Evolutionary conservation across 2,797 vertebrate genomes (phyloP), one percentile per base, ranked within the genome.

Genomic region (Moxostoma hubbsi): DNA sequence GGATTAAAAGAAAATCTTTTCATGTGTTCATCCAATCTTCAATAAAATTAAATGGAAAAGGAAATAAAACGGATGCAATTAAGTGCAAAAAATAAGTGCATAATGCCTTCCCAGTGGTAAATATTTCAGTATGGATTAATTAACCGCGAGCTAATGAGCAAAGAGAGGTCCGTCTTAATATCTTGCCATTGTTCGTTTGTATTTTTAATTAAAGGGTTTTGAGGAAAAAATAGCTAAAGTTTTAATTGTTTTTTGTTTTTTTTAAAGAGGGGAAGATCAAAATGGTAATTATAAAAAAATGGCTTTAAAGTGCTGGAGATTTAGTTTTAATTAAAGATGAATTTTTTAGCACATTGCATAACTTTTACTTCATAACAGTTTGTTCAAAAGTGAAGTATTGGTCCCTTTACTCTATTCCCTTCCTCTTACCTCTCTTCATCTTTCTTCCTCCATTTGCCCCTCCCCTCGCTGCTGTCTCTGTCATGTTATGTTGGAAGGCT

Each of bases 301-400:
- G 90, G 75, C 86, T 92, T 94, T 92, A 92, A 93, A 93, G 90
- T 92, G 88, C 87, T 87, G 82, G 87, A 91, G 93, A 93, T 93
- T 94, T 94, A 92, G 86, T 92, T 93, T 93, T 94, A 93, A 94
- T 94, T 94, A 94, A 93, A 92, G 87, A 89, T 84, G 89, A 93
- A 90, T 91, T 92, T 91, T 82, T 85, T 79, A 81, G 47, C 73
- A 80, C 70, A 81, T 24, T 87, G 91, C 89, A 85, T 85, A 85
- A 90, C 88, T 89, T 85, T 18, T n/a, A n/a, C n/a, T n/a, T n/a
- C n/a, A n/a, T n/a, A 90, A 89, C 88, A 87, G 82, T 80, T 50
- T 46, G 86, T 90, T 91, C 83, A 89, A 77, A 88, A 84, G 85
- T 81, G 61, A 74, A 85, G 80, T 86, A 88, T 86, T 89, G 82